Base-by-base conservation (phyloP, 2,113 vertebrate species). In the Corythoichthys intestinalis region DNA sequence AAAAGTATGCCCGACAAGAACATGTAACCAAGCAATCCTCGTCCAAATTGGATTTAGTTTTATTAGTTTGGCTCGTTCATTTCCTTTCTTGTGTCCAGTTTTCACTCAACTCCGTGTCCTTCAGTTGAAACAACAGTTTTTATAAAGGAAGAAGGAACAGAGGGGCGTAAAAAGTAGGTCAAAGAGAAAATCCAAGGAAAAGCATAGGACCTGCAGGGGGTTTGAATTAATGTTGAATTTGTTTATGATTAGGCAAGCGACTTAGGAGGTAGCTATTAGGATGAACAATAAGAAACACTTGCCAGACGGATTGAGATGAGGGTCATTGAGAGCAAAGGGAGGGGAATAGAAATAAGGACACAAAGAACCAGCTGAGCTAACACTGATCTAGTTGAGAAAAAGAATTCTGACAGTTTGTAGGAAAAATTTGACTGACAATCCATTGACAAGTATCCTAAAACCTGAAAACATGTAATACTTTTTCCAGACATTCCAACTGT, bases 91-190 rank as follows among this genome's bases (percentile, higher is more conserved):
- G 15, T 17, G 37, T 35, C 58, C 37, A 60, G 15, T 11, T 62
- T 20, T 44, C 66, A 20, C 59, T 50, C 54, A 62, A 13, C 53
- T 62, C 35, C 2, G 1, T 50, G 50, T 77, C 52, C 72, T 64
- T 76, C 20, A 13, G 74, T 78, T 70, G 48, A 78, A 69, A 79
- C 78, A 73, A 66, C 73, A 76, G 60, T 71, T 78, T 86, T 81
- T 75, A 83, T 79, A 62, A 83, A 75, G 77, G 59, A 77, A 65
- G 70, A 80, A 72, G 81, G 83, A 82, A 76, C 69, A 59, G 73
- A 82, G 53, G 46, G 79, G 20, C 1, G 63, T 54, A 76, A 74
- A 82, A 88, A 84, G 63, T 89, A 83, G 85, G 88, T 91, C 83
- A 88, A 76, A 80, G 66, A 76, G 73, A 73, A 65, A 75, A 76